These are phyloP conservation scores for Baccha elongata DNA, from an alignment of 2,888 invertebrate species.

Conservation along the genomic window DNA sequence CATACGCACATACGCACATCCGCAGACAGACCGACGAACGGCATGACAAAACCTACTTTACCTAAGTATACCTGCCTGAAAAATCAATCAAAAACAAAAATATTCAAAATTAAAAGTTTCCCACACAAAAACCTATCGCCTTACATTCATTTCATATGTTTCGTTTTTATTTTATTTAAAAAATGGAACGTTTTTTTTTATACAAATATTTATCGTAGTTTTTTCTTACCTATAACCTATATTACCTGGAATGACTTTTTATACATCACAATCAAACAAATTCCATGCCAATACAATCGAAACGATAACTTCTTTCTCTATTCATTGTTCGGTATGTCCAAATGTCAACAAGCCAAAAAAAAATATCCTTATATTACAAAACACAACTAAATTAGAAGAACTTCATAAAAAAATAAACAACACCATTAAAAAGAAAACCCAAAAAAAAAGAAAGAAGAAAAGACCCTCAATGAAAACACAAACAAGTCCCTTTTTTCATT, in stretches of 20 bases:
- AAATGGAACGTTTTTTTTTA: background rate
- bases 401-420: conserved; percentile 25
- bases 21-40: too few relatives aligned
- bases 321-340: background rate
- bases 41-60: too few relatives aligned
- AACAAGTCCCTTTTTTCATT: conserved; percentile 28
- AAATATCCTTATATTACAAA: conserved; percentile 21
- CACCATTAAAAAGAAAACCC: conserved; percentile 1
- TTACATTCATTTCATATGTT: background rate
- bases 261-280: background rate
- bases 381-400: conserved; percentile 18
- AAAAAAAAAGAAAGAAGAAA: background rate
- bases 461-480: conserved; percentile 12
- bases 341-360: conserved; percentile 9
- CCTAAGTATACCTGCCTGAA: too few relatives aligned
- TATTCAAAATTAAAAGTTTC: too few relatives aligned
- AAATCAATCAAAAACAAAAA: too few relatives aligned
- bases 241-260: background rate
- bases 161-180: background rate
- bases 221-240: too few relatives aligned
- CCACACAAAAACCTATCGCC: too few relatives aligned
- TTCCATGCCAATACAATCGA: background rate
- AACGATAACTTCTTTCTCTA: conserved; percentile 7
- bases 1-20: too few relatives aligned
- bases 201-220: background rate